Evolutionary conservation across 2,113 vertebrate genomes (phyloP), one percentile per base, ranked within the genome.

Genomic region (Mixornis gularis): DNA sequence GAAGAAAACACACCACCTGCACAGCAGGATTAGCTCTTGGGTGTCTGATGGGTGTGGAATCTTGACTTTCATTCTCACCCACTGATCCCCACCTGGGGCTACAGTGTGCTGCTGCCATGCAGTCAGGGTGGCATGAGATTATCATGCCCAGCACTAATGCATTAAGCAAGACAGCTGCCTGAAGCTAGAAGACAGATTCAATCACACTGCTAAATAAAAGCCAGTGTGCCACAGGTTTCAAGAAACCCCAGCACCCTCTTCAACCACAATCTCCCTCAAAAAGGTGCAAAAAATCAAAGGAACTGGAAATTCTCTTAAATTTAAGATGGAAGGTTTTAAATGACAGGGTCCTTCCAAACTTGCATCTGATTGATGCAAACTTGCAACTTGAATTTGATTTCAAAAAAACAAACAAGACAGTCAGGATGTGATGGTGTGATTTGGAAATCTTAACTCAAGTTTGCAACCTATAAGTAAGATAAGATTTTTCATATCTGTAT

Each of bases 101-200:
- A 68, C 49, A 60, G 51, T 15, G 25, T 69, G 38, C n/a, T 68
- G 62, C 25, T 94, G 66, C 71, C 58, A 41, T 17, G 46, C 41
- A 85, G 68, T 34, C 84, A 93, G 69, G 34, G 49, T 88, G 44
- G 59, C 85, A 90, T 26, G 38, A 73, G 89, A 90, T 82, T 62
- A 71, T 58, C 71, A 52, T 7, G 56, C 32, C 40, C 19, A 87
- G 72, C 38, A 85, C 36, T 38, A 80, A 36, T 7, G 36, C 25
- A 81, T 90, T 63, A 84, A 88, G 36, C 44, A 70, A 94, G 65
- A 89, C 52, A 93, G 80, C 55, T 84, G 77, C 77, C 74, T 87
- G 74, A 87, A 93, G 59, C 60, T 32, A 60, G 41, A 62, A 90
- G 44, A 69, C 19, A 73, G 62, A 92, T 71, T 62, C 73, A 79